A percentile compares a stretch with the other conserved stretches of the same genome.
These are phyloP conservation scores for Enoplosus armatus DNA, from an alignment of 2,797 vertebrate genomes.

Conservation along the genomic window DNA sequence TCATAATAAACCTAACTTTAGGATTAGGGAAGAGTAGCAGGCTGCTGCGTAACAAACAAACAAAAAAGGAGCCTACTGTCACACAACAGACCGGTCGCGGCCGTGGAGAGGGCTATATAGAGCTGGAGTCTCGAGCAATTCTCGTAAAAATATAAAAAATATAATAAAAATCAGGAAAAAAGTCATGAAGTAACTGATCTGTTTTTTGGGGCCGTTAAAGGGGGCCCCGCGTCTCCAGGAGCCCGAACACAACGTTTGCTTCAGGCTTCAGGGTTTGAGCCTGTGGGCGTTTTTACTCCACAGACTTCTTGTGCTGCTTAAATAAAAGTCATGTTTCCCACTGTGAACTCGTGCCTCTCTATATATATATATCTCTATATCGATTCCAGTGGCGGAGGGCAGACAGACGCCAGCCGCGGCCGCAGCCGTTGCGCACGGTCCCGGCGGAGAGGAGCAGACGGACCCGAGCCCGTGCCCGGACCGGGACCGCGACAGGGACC, in stretches of 20 bases:
- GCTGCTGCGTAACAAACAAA: background rate
- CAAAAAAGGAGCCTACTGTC: no score
- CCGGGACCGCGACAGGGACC: no score
- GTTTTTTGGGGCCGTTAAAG: background rate
- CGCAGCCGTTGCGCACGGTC: conserved; percentile 54
- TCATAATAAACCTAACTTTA: background rate
- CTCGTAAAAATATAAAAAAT: no score
- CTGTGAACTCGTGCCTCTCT: background rate
- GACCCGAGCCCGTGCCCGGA: conserved; percentile 74
- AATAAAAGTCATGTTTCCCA: background rate
- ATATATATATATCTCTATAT: no score
- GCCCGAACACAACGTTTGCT: background rate
- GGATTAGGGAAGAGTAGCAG: background rate
- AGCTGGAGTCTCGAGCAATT: no score
- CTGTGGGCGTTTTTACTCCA: background rate
- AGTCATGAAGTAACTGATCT: background rate
- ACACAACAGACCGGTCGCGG: no score
- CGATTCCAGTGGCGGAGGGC: conserved; percentile 79
- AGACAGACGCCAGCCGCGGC: conserved; percentile 71
- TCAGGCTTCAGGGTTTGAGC: background rate
- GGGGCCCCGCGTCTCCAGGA: background rate
- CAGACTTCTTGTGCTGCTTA: background rate
- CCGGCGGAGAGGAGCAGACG: conserved; percentile 62
- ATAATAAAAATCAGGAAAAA: background rate
- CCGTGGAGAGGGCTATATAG: no score